Evolutionary conservation across 37 sponge, comb jelly and placozoan species (phyloP).

Genomic region (Ephydatia muelleri): DNA sequence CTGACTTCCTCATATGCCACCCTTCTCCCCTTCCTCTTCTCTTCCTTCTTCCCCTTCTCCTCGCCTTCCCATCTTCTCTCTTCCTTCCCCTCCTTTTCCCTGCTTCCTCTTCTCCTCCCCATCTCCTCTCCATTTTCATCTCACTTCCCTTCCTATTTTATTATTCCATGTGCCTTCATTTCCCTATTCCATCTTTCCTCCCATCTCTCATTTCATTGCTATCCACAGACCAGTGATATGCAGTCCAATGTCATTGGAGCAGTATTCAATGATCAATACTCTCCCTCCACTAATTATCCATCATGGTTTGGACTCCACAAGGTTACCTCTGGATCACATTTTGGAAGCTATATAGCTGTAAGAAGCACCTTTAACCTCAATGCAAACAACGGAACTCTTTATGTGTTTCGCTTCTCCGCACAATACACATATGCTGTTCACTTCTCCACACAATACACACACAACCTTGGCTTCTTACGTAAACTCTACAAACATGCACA

Average conservation of each 20-base stretch:
- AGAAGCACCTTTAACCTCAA: conserved; percentile 10
- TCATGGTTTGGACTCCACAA: conserved; percentile 78
- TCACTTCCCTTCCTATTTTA: not conserved
- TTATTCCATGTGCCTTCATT: not conserved
- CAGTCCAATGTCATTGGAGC: not conserved
- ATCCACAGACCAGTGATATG: not conserved
- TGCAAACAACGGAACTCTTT: not conserved
- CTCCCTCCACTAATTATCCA: conserved; percentile 28
- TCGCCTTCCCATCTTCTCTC: not conserved
- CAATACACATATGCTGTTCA: not conserved
- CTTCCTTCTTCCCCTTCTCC: no score
- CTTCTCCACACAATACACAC: not conserved
- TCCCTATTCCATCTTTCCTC: not conserved
- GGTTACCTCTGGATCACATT: conserved; percentile 7
- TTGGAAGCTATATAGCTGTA: conserved; percentile 60
- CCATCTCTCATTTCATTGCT: not conserved
- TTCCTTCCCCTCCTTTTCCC: not conserved
- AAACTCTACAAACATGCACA: not conserved
- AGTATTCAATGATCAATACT: conserved; percentile 23
- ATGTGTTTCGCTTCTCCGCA: not conserved
- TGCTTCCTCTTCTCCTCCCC: no score
- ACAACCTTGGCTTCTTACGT: not conserved
- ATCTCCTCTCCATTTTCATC: no score
- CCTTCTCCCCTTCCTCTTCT: no score
- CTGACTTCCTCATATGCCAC: no score